Evolutionary conservation across 2,797 vertebrate species (phyloP), one percentile per base, ranked within the genome.

Genomic region (Lacerta viridis): DNA sequence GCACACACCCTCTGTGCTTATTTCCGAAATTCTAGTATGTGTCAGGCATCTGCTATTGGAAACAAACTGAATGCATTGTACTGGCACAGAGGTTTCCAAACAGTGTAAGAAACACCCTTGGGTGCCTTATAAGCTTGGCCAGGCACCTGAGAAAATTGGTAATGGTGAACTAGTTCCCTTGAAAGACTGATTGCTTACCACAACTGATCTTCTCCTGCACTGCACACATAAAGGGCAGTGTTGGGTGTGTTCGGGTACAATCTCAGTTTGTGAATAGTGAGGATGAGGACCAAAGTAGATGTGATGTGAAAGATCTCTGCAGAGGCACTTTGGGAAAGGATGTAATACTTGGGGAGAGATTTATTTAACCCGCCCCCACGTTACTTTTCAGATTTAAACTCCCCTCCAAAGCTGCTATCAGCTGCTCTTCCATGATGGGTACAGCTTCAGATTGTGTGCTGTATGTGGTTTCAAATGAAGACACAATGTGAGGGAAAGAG

Each of bases 11-110:
- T 29, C 91, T 69, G 0, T 81, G 79, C 39, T 72, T 0, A 0
- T 83, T 68, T 86, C 85, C 88, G 17, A 25, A 78, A 3, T 1
- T 9, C 39, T 13, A 17, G 50, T 13, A 39, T 23, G 5, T 50
- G 55, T 69, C 33, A 46, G 64, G 25, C 83, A 85, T 83, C 85
- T 0, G 0, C 20, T 46, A 29, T n/a, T 13, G 8, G n/a, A 23
- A 50, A 74, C 29, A 36, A 4, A 50, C 43, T 74, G 61, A 81
- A 69, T 64, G 39, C 43, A 55, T n/a, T 8, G 39, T 1, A n/a
- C 74, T 83, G 81, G 74, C 74, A 78, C 46, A 69, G 71, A 76
- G 43, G 33, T 29, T 85, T 84, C 66, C 50, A 84, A 25, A 84
- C 25, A 36, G 59, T 50, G 59, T 66, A 46, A 55, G 55, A 80